These are phyloP conservation scores for Glaucidium brasilianum DNA, from an alignment of 2,113 vertebrate species.

Conservation along the genomic window DNA sequence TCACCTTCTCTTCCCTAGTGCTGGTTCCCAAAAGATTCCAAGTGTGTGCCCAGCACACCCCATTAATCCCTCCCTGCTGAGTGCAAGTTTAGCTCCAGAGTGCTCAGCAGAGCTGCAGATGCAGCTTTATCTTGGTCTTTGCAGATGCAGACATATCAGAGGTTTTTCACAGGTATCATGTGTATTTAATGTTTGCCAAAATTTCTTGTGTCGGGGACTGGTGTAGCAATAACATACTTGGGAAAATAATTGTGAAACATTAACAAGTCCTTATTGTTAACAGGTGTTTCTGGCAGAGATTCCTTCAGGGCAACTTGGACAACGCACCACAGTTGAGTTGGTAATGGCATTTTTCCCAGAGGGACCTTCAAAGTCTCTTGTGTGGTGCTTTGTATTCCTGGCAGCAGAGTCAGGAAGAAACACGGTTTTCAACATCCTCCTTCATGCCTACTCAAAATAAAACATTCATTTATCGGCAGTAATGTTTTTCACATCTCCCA, in stretches of 20 bases:
- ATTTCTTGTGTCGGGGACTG: neutral
- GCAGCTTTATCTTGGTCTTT: neutral
- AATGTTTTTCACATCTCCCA: neutral
- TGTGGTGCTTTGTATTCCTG: conserved; percentile 11
- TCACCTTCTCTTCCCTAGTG: neutral
- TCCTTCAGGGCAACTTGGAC: conserved; percentile 46
- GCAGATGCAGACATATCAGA: neutral
- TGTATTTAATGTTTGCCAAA: neutral
- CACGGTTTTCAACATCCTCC: neutral
- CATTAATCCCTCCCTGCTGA: neutral
- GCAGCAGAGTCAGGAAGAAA: conserved; percentile 23
- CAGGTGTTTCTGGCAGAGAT: conserved; percentile 57
- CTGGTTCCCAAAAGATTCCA: neutral
- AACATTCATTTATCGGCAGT: neutral
- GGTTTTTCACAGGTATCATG: neutral
- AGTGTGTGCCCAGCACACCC: neutral
- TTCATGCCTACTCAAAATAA: neutral
- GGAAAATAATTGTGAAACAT: conserved; percentile 57
- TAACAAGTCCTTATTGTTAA: conserved; percentile 63
- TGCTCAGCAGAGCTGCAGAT: neutral
- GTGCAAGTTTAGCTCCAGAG: neutral
- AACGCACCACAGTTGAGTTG: neutral
- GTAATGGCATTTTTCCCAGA: conserved; percentile 35
- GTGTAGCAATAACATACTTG: conserved; percentile 39
- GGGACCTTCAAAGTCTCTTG: conserved; percentile 9